These are phyloP conservation scores for Drosophila sp. DNA, from an alignment of 1,140 invertebrate genomes.

Conservation along the genomic window DNA sequence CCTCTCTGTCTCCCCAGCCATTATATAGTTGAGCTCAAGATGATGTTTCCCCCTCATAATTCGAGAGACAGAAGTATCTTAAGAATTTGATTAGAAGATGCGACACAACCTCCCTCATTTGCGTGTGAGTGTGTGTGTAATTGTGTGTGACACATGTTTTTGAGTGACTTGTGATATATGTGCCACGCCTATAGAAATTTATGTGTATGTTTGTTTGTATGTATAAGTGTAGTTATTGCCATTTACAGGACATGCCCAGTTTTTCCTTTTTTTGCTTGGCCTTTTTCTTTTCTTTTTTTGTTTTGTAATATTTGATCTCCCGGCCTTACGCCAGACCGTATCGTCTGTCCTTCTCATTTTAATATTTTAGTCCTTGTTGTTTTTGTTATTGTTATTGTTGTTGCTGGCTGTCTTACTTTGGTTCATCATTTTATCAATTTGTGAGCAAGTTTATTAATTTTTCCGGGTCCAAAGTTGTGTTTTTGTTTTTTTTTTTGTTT, in stretches of 20 bases:
- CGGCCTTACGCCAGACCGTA: background rate
- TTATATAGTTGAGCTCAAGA: constrained; percentile 2
- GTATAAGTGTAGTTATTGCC: constrained; percentile 12
- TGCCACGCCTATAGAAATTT: constrained; percentile 43
- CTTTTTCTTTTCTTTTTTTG: constrained; percentile 23
- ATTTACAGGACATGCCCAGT: constrained; percentile 45
- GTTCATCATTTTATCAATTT: constrained; percentile 65
- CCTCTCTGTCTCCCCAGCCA: too few species aligned
- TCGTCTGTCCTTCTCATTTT: constrained; percentile 2
- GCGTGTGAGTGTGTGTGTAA: constrained; percentile 9
- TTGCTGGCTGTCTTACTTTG: constrained; percentile 28
- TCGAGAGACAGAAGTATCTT: constrained; percentile 13
- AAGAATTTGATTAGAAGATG: constrained; percentile 25
- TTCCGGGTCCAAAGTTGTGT: constrained; percentile 41
- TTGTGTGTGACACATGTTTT: constrained; percentile 55
- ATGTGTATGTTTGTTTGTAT: background rate
- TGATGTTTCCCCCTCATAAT: constrained; percentile 7
- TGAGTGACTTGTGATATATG: constrained; percentile 65
- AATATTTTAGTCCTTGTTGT: constrained; percentile 29
- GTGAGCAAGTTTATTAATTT: constrained; percentile 69
- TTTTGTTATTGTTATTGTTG: constrained; percentile 5
- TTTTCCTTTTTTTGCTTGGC: constrained; percentile 22
- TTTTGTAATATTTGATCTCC: constrained; percentile 6
- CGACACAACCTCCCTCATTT: constrained; percentile 17
- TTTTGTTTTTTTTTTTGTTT: constrained; percentile 20